Evolutionary conservation across 2,888 invertebrate species (phyloP), one percentile per base, ranked within the genome.

Genomic region (Caenorhabditis sinica): DNA sequence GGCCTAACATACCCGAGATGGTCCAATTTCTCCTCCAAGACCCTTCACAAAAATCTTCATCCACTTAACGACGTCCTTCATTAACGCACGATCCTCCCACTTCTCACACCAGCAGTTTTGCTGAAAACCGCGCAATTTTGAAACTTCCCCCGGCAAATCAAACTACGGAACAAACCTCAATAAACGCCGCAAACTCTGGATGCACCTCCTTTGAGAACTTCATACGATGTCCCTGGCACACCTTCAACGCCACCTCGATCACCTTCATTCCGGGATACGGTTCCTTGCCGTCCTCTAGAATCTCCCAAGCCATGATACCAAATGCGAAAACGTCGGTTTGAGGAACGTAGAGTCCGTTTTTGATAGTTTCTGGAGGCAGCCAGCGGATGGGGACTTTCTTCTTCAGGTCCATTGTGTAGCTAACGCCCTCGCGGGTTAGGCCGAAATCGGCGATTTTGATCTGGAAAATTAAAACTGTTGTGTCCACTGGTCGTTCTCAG

Each of bases 391-490:
- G 88, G 0, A 81, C 88, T n/a, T 74, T 82, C 28, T 83, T 77
- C 6, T 73, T 73, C 56, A 71, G 43, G 33, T 81, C 84, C 83
- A 88, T 84, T 25, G 81, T 65, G 73, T 85, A 82, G 11, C 33
- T 25, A 6, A 30, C 45, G 4, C 85, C 82, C 30, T 76, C 73
- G 11, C 83, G 76, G 6, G 82, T 80, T 43, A 87, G 51, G 3
- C 87, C 87, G 28, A 87, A 87, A 63, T 87, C 87, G 0, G 85
- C 79, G 33, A 87, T 87, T 58, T 87, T 87, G 13, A 87, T 77
- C 76, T 68, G 36, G 11, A 65, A 13, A 56, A 28, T 49, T n/a
- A 5, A n/a, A 17, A 13, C 2, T 5, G 43, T 17, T 43, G 36
- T 36, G n/a, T n/a, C n/a, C n/a, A n/a, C n/a, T n/a, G n/a, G n/a